These are phyloP conservation scores for Hoplodrina ambigua DNA, from an alignment of 2,888 invertebrate species.

Conservation along the genomic window DNA sequence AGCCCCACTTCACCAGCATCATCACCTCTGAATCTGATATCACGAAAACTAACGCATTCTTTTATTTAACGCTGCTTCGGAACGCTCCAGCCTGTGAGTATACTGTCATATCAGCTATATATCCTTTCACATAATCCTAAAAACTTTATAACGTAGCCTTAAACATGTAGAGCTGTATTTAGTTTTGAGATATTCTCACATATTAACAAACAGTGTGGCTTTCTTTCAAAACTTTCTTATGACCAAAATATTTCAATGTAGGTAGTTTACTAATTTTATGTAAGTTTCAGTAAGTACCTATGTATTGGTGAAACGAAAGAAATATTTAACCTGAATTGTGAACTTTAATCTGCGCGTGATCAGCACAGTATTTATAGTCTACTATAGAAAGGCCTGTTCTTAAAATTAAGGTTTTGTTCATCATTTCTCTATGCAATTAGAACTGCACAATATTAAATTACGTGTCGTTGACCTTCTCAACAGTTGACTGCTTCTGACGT, in stretches of 20 bases:
- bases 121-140: constrained; percentile 17
- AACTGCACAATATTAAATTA: constrained; percentile 5
- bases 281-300: constrained; percentile 22
- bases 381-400: not conserved
- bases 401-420: not conserved
- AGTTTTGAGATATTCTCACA: constrained; percentile 14
- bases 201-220: constrained; percentile 30
- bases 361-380: not conserved
- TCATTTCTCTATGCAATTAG: not conserved
- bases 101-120: constrained; percentile 50
- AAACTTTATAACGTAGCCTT: not conserved
- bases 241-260: constrained; percentile 14
- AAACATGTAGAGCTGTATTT: constrained; percentile 41
- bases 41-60: constrained; percentile 88
- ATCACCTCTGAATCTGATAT: constrained; percentile 75
- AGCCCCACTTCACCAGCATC: constrained; percentile 74
- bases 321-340: not conserved
- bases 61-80: constrained; percentile 89
- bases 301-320: not conserved
- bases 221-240: constrained; percentile 18
- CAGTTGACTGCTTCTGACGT: not conserved
- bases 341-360: not conserved
- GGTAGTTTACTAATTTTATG: constrained; percentile 40
- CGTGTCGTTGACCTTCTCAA: not conserved
- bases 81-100: constrained; percentile 89